These are phyloP conservation scores for Herpailurus yagouaroundi DNA, from an alignment of 2,113 vertebrate genomes.

Conservation along the genomic window DNA sequence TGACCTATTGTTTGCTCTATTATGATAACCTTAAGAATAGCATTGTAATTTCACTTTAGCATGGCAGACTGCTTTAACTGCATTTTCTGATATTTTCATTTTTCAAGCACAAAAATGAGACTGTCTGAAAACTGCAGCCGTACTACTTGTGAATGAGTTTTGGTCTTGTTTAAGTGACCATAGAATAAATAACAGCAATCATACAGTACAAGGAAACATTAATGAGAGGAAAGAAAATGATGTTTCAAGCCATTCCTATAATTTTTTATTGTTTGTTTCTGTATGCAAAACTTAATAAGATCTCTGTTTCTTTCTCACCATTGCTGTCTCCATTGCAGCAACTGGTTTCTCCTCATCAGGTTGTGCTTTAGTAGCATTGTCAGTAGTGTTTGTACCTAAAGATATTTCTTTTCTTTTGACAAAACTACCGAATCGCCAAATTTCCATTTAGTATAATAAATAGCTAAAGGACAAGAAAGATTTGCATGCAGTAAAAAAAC, in stretches of 20 bases:
- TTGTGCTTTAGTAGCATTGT: neutral
- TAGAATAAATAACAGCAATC: slow-evolving; percentile 34
- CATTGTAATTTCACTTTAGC: slow-evolving; percentile 56
- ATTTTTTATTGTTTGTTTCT: slow-evolving; percentile 16
- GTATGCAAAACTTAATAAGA: neutral
- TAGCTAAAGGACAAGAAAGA: neutral
- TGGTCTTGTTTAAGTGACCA: slow-evolving; percentile 40
- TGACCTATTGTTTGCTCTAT: slow-evolving; percentile 61
- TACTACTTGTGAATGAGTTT: slow-evolving; percentile 4
- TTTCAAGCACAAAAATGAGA: slow-evolving; percentile 46
- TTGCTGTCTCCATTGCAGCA: neutral
- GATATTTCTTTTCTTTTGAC: neutral
- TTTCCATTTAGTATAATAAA: neutral
- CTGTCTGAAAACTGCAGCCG: neutral
- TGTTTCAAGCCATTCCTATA: neutral
- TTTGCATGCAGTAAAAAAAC: neutral
- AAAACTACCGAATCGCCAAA: neutral
- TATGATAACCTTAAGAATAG: slow-evolving; percentile 69
- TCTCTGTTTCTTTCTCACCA: neutral
- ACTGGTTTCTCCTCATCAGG: neutral
- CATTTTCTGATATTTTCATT: slow-evolving; percentile 57
- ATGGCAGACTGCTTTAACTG: slow-evolving; percentile 21
- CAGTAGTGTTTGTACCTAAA: neutral
- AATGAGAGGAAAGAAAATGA: neutral
- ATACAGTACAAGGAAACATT: neutral